phyloP scores from a whole-genome alignment of 2,113 vertebrate species.

The Percopsis transmontana region DNA sequence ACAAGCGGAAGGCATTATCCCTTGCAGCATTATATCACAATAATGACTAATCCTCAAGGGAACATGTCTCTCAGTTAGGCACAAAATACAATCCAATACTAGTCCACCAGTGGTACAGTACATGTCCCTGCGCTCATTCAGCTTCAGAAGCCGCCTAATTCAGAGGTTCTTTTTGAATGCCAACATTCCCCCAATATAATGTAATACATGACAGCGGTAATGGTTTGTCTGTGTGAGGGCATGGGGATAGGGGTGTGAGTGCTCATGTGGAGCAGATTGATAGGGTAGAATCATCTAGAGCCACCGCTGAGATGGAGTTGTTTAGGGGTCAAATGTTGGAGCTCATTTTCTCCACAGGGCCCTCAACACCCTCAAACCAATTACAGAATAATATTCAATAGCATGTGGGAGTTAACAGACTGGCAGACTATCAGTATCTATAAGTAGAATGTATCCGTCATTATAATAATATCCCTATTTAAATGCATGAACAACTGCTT shows the following conservation, averaged over 20 bases:
- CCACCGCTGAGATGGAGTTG: constrained; percentile 10
- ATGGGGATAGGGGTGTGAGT: background rate
- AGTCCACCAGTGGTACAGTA: too few relatives aligned
- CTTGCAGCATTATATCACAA: too few relatives aligned
- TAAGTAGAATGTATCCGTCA: constrained; percentile 75
- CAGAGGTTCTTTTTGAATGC: constrained; percentile 9
- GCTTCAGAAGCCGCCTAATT: background rate
- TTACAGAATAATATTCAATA: constrained; percentile 69
- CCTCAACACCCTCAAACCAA: constrained; percentile 56
- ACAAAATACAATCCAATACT: too few relatives aligned
- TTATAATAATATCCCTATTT: constrained; percentile 95
- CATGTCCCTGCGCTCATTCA: background rate
- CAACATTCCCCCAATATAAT: constrained; percentile 12
- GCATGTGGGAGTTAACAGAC: constrained; percentile 45
- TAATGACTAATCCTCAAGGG: too few relatives aligned
- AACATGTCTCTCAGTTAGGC: too few relatives aligned
- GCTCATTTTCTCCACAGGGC: constrained; percentile 39
- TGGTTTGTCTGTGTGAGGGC: constrained; percentile 9
- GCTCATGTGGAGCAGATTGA: constrained; percentile 22
- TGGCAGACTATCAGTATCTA: constrained; percentile 34
- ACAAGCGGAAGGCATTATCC: too few relatives aligned
- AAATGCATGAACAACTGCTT: constrained; percentile 93
- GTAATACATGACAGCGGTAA: constrained; percentile 28
- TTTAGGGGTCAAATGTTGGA: constrained; percentile 43
- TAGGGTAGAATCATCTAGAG: constrained; percentile 17